Evolutionary conservation across 1,140 invertebrate genomes (phyloP).

Genomic region (Formica selysi): DNA sequence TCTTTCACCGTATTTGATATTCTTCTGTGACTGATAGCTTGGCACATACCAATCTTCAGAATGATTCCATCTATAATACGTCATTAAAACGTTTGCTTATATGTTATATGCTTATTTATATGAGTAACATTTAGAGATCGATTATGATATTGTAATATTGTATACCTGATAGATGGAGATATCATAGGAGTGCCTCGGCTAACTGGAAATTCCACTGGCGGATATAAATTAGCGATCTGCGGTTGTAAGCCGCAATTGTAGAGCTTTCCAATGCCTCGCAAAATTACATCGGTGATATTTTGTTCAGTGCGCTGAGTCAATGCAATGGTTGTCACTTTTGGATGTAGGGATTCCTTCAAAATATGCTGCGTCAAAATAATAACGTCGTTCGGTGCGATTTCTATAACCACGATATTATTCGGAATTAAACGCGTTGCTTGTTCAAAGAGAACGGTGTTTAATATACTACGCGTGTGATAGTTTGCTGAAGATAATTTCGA

Average conservation of each 20-base stretch:
- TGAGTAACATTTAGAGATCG: not conserved
- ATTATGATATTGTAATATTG: not conserved
- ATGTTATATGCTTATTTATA: constrained; percentile 84
- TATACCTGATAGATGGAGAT: not conserved
- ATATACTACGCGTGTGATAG: constrained; percentile 97
- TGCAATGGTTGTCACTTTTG: constrained; percentile 90
- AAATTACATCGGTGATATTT: constrained; percentile 90
- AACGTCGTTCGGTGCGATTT: constrained; percentile 94
- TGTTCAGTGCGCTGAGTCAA: constrained; percentile 92
- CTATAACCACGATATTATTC: constrained; percentile 92
- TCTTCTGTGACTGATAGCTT: constrained; percentile 88
- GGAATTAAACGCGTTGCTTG: constrained; percentile 93
- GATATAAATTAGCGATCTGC: constrained; percentile 88
- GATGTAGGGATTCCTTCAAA: constrained; percentile 87
- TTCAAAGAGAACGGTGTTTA: constrained; percentile 94
- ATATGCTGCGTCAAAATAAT: constrained; percentile 90
- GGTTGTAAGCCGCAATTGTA: constrained; percentile 89
- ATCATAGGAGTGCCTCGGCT: constrained; percentile 89
- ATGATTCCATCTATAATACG: constrained; percentile 94
- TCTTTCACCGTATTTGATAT: constrained; percentile 89
- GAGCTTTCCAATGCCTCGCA: constrained; percentile 91
- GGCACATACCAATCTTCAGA: constrained; percentile 91
- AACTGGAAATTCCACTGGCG: constrained; percentile 90
- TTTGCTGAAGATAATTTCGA: constrained; percentile 93
- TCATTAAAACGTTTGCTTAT: constrained; percentile 71